Evolutionary conservation across 2,797 vertebrate species (phyloP).

Genomic region (Neosilurus hyrtlii): DNA sequence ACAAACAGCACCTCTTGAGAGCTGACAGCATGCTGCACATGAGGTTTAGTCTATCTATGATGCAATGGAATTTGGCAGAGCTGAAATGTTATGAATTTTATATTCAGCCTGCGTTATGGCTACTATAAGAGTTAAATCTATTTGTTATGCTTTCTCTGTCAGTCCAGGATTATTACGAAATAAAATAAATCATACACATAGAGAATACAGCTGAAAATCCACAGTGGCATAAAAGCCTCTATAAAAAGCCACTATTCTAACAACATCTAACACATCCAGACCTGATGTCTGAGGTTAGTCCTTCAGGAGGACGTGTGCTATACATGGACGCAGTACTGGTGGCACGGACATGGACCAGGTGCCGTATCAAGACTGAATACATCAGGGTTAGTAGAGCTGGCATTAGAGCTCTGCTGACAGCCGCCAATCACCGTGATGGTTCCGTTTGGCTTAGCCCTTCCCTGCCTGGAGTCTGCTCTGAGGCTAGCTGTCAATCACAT

Average conservation of each 20-base stretch:
- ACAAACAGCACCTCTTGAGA: slow-evolving; percentile 41
- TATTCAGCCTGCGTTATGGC: slow-evolving; percentile 15
- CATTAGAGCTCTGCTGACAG: slow-evolving; percentile 56
- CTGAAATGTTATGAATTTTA: slow-evolving; percentile 25
- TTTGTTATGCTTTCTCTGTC: neutral
- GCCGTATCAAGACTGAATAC: slow-evolving; percentile 44
- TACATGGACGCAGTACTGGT: slow-evolving; percentile 21
- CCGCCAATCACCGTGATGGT: slow-evolving; percentile 60
- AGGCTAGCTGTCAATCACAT: slow-evolving; percentile 58
- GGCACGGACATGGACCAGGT: slow-evolving; percentile 28
- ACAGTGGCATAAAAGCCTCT: slow-evolving; percentile 14
- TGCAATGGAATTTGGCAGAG: slow-evolving; percentile 20
- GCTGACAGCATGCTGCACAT: slow-evolving; percentile 16
- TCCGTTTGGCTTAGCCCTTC: slow-evolving; percentile 55
- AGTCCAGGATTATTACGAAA: neutral
- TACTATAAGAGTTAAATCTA: neutral
- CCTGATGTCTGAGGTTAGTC: neutral
- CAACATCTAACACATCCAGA: slow-evolving; percentile 15
- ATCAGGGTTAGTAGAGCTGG: slow-evolving; percentile 39
- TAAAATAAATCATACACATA: neutral
- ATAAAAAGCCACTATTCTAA: neutral
- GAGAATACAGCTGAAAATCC: slow-evolving; percentile 9
- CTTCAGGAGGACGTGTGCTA: slow-evolving; percentile 17
- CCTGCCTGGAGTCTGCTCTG: slow-evolving; percentile 58
- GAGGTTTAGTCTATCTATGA: slow-evolving; percentile 27